Base-by-base conservation (phyloP, 2,888 invertebrate genomes). In the Polydrusus tereticollis region DNA sequence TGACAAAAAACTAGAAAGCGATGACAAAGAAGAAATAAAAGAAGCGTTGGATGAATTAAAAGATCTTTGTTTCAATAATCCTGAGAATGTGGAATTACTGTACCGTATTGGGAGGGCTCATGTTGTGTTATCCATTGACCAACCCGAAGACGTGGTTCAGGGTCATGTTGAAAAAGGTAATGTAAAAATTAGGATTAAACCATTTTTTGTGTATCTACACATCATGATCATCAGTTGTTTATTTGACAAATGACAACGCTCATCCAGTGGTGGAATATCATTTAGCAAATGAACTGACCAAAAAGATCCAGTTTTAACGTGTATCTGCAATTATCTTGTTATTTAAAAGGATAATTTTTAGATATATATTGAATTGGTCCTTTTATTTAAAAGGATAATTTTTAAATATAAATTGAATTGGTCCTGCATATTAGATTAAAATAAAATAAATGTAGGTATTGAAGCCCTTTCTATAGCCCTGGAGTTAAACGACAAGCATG, bases 401-500 rank as follows among this genome's bases (percentile, higher is more conserved):
- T n/a, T n/a, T n/a, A n/a, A n/a, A n/a, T n/a, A n/a, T n/a, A n/a
- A n/a, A n/a, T n/a, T n/a, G n/a, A n/a, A n/a, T n/a, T n/a, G n/a
- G n/a, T n/a, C n/a, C n/a, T n/a, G n/a, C n/a, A n/a, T n/a, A n/a
- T n/a, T n/a, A n/a, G n/a, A n/a, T n/a, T n/a, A n/a, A n/a, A n/a
- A n/a, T n/a, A 10, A 23, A 12, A 4, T 1, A 14, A 10, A 65
- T 74, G 18, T 75, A 89, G 90, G 91, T 52, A 85, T 89, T 52
- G 86, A 88, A 29, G 86, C 86, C 73, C 91, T 91, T 59, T 84
- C 87, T 63, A 82, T 82, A 72, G 88, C 91, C n/a, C 80, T 92
- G 18, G 80, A 86, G 57, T 73, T 88, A 2, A 85, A 88, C 72
- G 82, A 86, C 1, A 80, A 85, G 14, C 85, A 87, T 77, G 85